A percentile compares a stretch with the other conserved stretches of the same genome.
phyloP scores from a whole-genome alignment of 2,888 invertebrate species.

The Matsumyia berberina region DNA sequence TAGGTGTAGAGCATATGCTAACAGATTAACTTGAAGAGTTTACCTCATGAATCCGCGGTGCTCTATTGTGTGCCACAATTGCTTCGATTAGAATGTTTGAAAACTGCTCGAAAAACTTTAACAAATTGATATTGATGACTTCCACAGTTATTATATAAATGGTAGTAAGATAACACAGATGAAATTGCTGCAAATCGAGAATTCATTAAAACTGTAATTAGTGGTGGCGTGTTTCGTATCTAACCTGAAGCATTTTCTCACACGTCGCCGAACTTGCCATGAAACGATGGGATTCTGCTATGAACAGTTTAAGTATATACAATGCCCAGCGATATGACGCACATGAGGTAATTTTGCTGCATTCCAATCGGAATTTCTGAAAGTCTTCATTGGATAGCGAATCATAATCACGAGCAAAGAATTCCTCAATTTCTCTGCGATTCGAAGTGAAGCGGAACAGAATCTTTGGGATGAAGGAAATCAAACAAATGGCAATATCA shows the following conservation, averaged over 20 bases:
- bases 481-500: conserved; percentile 78
- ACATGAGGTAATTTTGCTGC: conserved; percentile 76
- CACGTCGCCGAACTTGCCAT: conserved; percentile 78
- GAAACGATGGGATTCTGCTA: conserved; percentile 80
- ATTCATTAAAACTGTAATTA: conserved; percentile 13
- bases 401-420: conserved; percentile 67
- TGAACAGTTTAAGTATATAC: conserved; percentile 80
- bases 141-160: conserved; percentile 80
- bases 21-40: neutral
- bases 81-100: conserved; percentile 80
- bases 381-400: conserved; percentile 47
- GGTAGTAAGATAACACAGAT: conserved; percentile 80
- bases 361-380: conserved; percentile 58
- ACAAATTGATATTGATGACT: conserved; percentile 78
- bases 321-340: conserved; percentile 82
- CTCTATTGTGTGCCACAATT: conserved; percentile 77
- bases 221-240: neutral
- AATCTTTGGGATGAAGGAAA: conserved; percentile 79
- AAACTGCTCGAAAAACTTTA: conserved; percentile 81
- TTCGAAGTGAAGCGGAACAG: conserved; percentile 80
- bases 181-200: conserved; percentile 77
- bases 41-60: conserved; percentile 77
- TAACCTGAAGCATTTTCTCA: conserved; percentile 78
- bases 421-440: conserved; percentile 77
- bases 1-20: neutral